Base-by-base conservation (phyloP, 2,888 invertebrate species). In the Acanthosepion esculentum region DNA sequence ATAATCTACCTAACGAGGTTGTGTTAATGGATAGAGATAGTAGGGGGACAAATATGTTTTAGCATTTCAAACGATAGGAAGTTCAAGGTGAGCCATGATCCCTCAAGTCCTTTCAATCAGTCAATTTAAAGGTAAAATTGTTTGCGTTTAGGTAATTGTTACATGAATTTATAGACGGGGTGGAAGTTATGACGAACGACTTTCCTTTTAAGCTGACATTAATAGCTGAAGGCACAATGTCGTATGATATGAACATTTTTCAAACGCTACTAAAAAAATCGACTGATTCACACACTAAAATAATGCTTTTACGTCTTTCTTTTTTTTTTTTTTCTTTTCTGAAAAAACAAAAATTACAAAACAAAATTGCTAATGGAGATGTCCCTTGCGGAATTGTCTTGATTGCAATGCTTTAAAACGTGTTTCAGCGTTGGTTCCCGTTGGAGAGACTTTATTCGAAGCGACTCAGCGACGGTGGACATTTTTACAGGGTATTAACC, bases 191-290 rank as follows among this genome's bases (percentile, higher is more conserved):
- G n/a, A 78, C 0, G n/a, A 8, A n/a, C 29, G 78, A 78, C 78
- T 78, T 78, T 78, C 78, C 59, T 78, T 78, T 78, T n/a, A 78
- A 78, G 78, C n/a, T 78, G 78, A 78, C 78, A 12, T 78, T 78
- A 78, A 29, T n/a, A 78, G 78, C 78, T 78, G 29, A 78, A 78
- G 78, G 78, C 78, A 78, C 78, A 78, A 78, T 78, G 78, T 78
- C 78, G 78, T 78, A 6, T 78, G 78, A 29, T 1, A n/a, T 78
- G 78, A n/a, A 78, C 78, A 41, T 78, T 78, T 78, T 29, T 8
- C 78, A 78, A n/a, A 78, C 1, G 12, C 6, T 78, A 78, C 7
- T 10, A n/a, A 78, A 78, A 78, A 78, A 78, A 78, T 12, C 29
- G 3, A 8, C 10, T 78, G n/a, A n/a, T 15, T 78, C 20, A 78